phyloP scores from a whole-genome alignment of 1,140 invertebrate species.

The Habropoda laboriosa region DNA sequence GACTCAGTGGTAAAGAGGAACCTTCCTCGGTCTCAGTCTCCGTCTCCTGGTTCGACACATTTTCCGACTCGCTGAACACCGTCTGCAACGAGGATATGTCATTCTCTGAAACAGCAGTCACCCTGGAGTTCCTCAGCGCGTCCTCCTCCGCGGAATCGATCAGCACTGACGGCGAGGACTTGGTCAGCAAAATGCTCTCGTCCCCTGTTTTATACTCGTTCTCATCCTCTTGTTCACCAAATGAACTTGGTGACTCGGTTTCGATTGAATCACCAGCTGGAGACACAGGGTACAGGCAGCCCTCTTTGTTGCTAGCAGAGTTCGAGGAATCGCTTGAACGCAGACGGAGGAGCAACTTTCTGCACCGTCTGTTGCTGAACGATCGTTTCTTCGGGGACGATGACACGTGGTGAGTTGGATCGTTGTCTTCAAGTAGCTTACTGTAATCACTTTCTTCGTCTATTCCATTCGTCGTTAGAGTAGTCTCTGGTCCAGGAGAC shows the following conservation, averaged over 20 bases:
- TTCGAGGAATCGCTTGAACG: slow-evolving; percentile 71
- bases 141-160: slow-evolving; percentile 38
- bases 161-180: slow-evolving; percentile 50
- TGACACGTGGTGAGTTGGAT: neutral
- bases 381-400: slow-evolving; percentile 61
- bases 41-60: slow-evolving; percentile 66
- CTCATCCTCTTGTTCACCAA: slow-evolving; percentile 18
- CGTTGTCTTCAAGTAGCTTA: slow-evolving; percentile 1
- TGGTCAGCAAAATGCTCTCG: neutral
- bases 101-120: slow-evolving; percentile 25
- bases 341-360: slow-evolving; percentile 72
- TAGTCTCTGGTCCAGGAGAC: slow-evolving; percentile 74
- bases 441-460: neutral
- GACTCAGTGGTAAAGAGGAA: slow-evolving; percentile 76
- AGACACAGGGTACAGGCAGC: slow-evolving; percentile 59
- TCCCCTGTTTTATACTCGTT: slow-evolving; percentile 13
- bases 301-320: slow-evolving; percentile 61
- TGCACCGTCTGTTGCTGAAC: slow-evolving; percentile 64
- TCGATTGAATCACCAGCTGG: slow-evolving; percentile 65
- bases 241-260: slow-evolving; percentile 32
- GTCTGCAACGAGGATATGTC: slow-evolving; percentile 68
- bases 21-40: slow-evolving; percentile 76
- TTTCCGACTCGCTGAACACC: slow-evolving; percentile 73
- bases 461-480: slow-evolving; percentile 59
- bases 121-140: neutral